phyloP scores from a whole-genome alignment of 1,140 invertebrate genomes.

The Epicauta chinensis region DNA sequence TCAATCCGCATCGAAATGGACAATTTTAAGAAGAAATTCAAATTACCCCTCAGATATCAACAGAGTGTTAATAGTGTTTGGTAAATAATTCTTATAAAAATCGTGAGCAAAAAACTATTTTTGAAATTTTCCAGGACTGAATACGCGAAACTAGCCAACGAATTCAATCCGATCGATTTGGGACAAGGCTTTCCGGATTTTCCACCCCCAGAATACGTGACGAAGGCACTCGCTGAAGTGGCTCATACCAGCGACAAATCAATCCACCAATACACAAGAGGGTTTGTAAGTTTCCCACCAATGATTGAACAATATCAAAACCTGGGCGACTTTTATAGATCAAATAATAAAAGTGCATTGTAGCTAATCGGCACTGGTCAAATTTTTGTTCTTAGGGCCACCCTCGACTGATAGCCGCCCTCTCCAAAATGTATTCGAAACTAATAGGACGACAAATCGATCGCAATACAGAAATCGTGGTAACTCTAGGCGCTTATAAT shows the following conservation, averaged over 20 bases:
- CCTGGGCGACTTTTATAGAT: no score
- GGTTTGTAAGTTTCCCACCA: constrained; percentile 63
- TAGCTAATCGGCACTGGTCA: no score
- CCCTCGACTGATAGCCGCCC: constrained; percentile 75
- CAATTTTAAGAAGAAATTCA: no score
- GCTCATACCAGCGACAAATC: constrained; percentile 63
- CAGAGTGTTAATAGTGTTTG: no score
- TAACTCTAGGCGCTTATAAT: constrained; percentile 91
- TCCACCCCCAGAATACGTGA: constrained; percentile 76
- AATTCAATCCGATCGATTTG: constrained; percentile 89
- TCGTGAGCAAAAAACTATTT: no score
- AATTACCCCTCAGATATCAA: no score
- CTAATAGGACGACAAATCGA: constrained; percentile 63
- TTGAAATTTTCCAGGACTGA: constrained; percentile 71
- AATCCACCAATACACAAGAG: constrained; percentile 87
- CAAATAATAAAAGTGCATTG: no score
- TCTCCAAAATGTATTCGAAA: constrained; percentile 80
- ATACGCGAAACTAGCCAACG: constrained; percentile 79
- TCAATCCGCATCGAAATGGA: no score
- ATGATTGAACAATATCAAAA: no score
- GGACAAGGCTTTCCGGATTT: constrained; percentile 98
- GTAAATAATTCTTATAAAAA: no score
- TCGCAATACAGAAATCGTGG: constrained; percentile 63
- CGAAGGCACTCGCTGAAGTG: constrained; percentile 66
- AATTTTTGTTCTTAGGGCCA: constrained; percentile 70